Conservation (phyloP, 92 coral and sea anemone genomes). For the Anthopleura xanthogrammica region DNA sequence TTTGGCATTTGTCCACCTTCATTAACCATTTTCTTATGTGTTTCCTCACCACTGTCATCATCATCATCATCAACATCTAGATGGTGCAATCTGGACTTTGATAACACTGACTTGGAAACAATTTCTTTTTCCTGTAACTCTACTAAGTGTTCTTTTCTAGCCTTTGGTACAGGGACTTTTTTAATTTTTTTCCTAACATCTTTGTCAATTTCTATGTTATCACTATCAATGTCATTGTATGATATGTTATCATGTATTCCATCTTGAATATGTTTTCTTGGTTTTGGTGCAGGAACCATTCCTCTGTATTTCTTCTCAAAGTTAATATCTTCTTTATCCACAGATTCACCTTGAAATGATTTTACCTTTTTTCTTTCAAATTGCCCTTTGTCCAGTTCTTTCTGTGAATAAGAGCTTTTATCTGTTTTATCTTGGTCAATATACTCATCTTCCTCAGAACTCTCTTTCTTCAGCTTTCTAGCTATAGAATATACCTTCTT, state of each 20-base stretch:
- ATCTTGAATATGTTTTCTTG: constrained; percentile 18
- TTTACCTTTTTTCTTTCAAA: too few relatives aligned
- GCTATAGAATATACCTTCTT: background rate
- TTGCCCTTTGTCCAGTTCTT: too few relatives aligned
- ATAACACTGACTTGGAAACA: background rate
- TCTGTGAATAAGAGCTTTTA: too few relatives aligned
- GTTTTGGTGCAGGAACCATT: constrained; percentile 19
- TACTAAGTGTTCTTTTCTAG: background rate
- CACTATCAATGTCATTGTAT: background rate
- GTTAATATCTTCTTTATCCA: background rate
- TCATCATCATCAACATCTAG: constrained; percentile 26
- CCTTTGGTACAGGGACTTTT: constrained; percentile 9
- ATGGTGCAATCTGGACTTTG: constrained; percentile 7
- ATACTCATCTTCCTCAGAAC: background rate
- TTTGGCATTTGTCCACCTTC: background rate
- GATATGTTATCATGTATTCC: background rate
- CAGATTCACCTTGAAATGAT: background rate
- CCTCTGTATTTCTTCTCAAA: background rate
- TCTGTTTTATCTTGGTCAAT: background rate
- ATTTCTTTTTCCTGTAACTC: background rate
- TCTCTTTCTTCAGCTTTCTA: background rate
- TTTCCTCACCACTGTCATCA: constrained; percentile 18
- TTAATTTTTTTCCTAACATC: background rate
- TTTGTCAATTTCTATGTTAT: background rate
- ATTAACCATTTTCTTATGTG: background rate